phyloP scores from a whole-genome alignment of 2,888 invertebrate species.

The Brenthis ino region DNA sequence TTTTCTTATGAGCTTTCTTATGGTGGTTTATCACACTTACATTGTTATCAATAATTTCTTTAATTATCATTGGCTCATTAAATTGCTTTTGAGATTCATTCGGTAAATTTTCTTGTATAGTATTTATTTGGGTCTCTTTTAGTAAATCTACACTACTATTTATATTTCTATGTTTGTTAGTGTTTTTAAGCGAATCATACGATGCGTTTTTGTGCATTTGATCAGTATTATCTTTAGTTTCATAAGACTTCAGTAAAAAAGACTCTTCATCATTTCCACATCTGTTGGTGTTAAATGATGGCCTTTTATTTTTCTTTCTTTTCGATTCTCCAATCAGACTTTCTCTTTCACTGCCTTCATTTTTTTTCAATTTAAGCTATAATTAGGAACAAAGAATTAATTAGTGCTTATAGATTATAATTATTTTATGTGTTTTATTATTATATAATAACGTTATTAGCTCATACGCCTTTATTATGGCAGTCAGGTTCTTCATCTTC shows the following conservation, averaged over 20 bases:
- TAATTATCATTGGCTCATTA: not conserved
- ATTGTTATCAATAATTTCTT: not conserved
- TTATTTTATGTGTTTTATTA: not conserved
- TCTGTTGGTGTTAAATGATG: conserved; percentile 1
- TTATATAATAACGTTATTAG: not conserved
- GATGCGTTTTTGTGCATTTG: not conserved
- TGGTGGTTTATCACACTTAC: not conserved
- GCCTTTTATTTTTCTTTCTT: conserved; percentile 7
- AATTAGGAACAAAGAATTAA: not conserved
- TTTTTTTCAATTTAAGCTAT: not conserved
- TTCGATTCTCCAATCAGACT: conserved; percentile 26
- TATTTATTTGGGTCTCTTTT: not conserved
- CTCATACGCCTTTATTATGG: not conserved
- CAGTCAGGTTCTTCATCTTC: conserved; percentile 41
- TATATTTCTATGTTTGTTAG: not conserved
- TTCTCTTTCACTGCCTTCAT: conserved; percentile 18
- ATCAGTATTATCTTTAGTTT: not conserved
- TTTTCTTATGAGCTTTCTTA: not conserved
- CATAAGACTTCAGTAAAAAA: not conserved
- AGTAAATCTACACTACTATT: not conserved
- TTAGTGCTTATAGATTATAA: not conserved
- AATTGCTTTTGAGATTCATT: too few species aligned
- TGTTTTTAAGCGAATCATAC: not conserved
- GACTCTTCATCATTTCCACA: not conserved
- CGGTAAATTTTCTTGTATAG: not conserved